These are phyloP conservation scores for Xanthorhoe spadicearia DNA, from an alignment of 2,888 invertebrate species.

Conservation along the genomic window DNA sequence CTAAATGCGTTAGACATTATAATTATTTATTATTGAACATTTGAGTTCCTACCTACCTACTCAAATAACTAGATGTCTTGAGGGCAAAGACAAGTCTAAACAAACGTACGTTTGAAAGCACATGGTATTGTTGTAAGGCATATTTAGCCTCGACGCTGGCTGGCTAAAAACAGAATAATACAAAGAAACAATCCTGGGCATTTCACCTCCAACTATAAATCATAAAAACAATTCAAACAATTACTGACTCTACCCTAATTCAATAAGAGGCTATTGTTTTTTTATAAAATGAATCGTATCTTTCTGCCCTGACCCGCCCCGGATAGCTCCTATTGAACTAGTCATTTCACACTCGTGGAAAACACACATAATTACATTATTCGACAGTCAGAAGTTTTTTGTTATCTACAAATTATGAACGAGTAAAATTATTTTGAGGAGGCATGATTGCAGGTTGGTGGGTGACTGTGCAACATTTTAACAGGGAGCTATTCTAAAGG, in stretches of 20 bases:
- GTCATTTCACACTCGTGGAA: slow-evolving; percentile 76
- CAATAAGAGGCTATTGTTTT: slow-evolving; percentile 34
- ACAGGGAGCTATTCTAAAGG: slow-evolving; percentile 47
- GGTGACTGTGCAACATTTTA: slow-evolving; percentile 67
- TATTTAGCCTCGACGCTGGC: too few species aligned
- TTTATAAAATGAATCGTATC: slow-evolving; percentile 56
- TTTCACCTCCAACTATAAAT: not conserved
- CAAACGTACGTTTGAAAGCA: too few species aligned
- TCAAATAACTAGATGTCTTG: not conserved
- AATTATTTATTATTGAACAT: too few species aligned
- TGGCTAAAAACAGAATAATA: not conserved
- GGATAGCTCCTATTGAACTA: slow-evolving; percentile 69
- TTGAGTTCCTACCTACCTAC: not conserved
- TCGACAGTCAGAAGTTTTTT: slow-evolving; percentile 72
- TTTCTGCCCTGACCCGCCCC: slow-evolving; percentile 47
- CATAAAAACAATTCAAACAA: slow-evolving; percentile 1
- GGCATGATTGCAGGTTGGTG: slow-evolving; percentile 73
- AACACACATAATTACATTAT: slow-evolving; percentile 82
- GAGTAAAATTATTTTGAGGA: slow-evolving; percentile 78
- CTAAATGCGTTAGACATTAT: too few species aligned
- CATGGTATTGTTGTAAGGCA: too few species aligned
- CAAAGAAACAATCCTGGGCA: not conserved
- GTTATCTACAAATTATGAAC: slow-evolving; percentile 77
- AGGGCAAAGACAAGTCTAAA: not conserved
- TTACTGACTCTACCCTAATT: slow-evolving; percentile 19